Conservation (phyloP, 2,797 vertebrate genomes). For the Triplophysa bombifrons region DNA sequence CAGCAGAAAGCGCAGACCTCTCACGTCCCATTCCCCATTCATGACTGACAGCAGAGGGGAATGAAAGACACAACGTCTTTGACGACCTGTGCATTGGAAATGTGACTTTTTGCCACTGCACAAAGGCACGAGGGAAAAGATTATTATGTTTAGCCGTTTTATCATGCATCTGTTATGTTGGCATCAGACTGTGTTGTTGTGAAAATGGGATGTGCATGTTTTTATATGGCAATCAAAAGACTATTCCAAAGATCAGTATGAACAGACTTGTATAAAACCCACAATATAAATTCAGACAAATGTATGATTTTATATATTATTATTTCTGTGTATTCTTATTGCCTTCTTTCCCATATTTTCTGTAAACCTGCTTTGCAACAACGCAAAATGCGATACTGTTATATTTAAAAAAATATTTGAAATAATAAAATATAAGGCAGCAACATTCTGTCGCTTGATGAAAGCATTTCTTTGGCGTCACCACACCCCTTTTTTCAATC, state of each 20-base stretch:
- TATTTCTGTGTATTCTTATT: too few species aligned
- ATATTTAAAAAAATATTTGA: too few species aligned
- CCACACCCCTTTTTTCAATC: background rate
- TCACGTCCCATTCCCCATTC: constrained; percentile 25
- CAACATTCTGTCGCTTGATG: background rate
- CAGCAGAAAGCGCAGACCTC: constrained; percentile 22
- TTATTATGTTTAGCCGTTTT: background rate
- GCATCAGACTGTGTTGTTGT: background rate
- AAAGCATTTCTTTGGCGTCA: background rate
- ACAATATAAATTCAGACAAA: too few species aligned
- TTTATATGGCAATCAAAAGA: background rate
- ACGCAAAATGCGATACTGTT: too few species aligned
- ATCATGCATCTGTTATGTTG: background rate
- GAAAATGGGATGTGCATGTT: background rate
- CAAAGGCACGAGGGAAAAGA: background rate
- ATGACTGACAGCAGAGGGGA: constrained; percentile 23
- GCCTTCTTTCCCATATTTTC: too few species aligned
- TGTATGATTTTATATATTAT: too few species aligned
- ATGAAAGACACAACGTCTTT: constrained; percentile 9
- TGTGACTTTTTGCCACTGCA: background rate
- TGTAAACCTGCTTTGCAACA: too few species aligned
- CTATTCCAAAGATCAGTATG: background rate
- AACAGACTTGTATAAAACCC: background rate
- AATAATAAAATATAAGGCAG: too few species aligned
- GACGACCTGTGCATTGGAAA: constrained; percentile 7